These are phyloP conservation scores for Pristionchus japonicus DNA, from an alignment of 2,888 invertebrate species.

Conservation along the genomic window DNA sequence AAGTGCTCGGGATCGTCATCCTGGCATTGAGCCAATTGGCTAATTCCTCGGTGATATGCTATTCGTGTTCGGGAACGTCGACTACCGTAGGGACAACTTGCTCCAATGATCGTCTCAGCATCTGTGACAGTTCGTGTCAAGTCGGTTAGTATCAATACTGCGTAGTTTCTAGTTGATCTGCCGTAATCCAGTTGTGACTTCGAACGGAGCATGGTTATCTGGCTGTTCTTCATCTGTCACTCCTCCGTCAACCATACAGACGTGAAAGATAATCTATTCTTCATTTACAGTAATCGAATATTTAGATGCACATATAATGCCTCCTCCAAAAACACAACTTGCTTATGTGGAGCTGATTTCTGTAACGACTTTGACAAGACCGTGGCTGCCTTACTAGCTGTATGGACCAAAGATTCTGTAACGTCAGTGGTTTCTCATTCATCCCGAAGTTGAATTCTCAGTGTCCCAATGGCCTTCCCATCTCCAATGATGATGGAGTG, in stretches of 20 bases:
- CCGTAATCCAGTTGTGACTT: neutral
- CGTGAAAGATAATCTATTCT: neutral
- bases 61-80: neutral
- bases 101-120: neutral
- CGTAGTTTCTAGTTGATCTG: too few relatives aligned
- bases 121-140: neutral
- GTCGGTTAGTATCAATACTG: constrained; percentile 1
- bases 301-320: constrained; percentile 1
- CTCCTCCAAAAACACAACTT: neutral
- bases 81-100: neutral
- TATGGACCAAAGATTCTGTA: neutral
- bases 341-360: neutral
- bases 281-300: neutral
- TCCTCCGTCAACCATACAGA: neutral
- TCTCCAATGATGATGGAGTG: constrained; percentile 20
- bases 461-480: neutral
- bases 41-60: neutral
- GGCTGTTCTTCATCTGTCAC: neutral
- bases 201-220: neutral
- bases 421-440: neutral
- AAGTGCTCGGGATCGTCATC: neutral
- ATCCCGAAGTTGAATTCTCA: neutral
- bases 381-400: neutral
- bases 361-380: constrained; percentile 20
- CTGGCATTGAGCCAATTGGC: neutral